Evolutionary conservation across 2,888 invertebrate species (phyloP), one percentile per base, ranked within the genome.

Genomic region (Hirtodrosophila duncani): DNA sequence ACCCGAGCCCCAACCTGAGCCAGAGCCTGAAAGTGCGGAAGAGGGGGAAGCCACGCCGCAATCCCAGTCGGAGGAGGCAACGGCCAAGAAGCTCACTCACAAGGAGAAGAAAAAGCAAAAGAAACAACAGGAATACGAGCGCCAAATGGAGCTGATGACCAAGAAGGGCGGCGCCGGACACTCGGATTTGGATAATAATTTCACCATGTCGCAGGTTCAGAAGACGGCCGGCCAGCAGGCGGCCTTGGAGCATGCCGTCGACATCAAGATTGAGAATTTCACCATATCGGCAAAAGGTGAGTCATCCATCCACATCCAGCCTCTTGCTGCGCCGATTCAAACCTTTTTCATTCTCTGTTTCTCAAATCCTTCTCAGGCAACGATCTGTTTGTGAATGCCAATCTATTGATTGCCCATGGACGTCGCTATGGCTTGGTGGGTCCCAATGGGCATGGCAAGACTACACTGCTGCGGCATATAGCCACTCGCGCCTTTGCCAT

Each of bases 361-460:
- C 5, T 27, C 9, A 18, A 3, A 27, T 26, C 3, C 8, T 1
- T 1, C 5, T 6, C 26, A 85, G 85, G 99, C 45, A 97, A 99
- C 80, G 97, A 98, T 83, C 89, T 99, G 31, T 99, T 99, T 86
- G 94, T 97, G 20, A 99, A 99, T 86, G 98, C 99, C 0, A 95
- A 92, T 85, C 88, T 99, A 20, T 88, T 96, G 39, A 98, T 99
- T 69, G 97, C 98, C 0, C 91, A 94, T 80, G 97, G 98, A 0
- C 91, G 99, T 31, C 91, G 97, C 72, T 99, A 99, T 87, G 99
- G 99, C 79, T 89, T 99, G 3, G 99, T 99, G 1, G 99, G 99
- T 14, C 99, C 99, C 0, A 99, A 99, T 86, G 99, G 96, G 0
- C 98, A 99, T 88, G 99, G 99, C 8, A 99, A 99, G 89, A 99